A percentile compares a stretch with the other conserved stretches of the same genome.
Evolutionary conservation across 23 tunicate genomes (phyloP).

Genomic region (Aplidium turbinatum): DNA sequence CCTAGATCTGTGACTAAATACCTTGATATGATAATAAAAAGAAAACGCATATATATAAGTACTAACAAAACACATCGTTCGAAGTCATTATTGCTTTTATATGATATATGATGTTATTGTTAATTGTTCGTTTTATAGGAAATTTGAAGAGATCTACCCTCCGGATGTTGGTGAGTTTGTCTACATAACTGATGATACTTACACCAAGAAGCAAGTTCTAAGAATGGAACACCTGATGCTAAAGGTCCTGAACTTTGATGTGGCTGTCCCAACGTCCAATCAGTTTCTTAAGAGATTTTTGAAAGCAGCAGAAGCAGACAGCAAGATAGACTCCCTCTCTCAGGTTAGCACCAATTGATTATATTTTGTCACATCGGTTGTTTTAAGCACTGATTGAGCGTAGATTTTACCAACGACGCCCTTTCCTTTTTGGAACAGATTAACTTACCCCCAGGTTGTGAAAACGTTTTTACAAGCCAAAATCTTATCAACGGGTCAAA

Average conservation of each 20-base stretch:
- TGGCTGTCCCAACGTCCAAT: conserved; percentile 88
- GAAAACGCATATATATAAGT: too few species aligned
- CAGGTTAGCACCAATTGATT: conserved; percentile 36
- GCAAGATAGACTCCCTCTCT: conserved; percentile 64
- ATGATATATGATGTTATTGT: too few species aligned
- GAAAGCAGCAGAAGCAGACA: conserved; percentile 72
- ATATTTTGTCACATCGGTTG: background rate
- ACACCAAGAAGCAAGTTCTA: conserved; percentile 88
- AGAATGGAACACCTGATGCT: conserved; percentile 95
- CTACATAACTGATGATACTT: conserved; percentile 97
- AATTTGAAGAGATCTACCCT: conserved; percentile 98
- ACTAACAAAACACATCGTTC: too few species aligned
- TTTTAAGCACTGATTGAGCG: background rate
- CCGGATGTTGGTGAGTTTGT: conserved; percentile 97
- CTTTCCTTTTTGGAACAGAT: too few species aligned
- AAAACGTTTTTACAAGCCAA: too few species aligned
- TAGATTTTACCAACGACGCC: too few species aligned
- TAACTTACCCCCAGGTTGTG: background rate
- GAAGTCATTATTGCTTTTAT: too few species aligned
- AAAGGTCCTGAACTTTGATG: conserved; percentile 79
- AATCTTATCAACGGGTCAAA: too few species aligned
- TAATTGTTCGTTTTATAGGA: conserved; percentile 43
- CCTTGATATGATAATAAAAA: too few species aligned
- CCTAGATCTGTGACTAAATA: too few species aligned
- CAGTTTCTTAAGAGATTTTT: conserved; percentile 76